Evolutionary conservation across 2,113 vertebrate species (phyloP), one percentile per base, ranked within the genome.

Genomic region (Microcebus lehilahytsara): DNA sequence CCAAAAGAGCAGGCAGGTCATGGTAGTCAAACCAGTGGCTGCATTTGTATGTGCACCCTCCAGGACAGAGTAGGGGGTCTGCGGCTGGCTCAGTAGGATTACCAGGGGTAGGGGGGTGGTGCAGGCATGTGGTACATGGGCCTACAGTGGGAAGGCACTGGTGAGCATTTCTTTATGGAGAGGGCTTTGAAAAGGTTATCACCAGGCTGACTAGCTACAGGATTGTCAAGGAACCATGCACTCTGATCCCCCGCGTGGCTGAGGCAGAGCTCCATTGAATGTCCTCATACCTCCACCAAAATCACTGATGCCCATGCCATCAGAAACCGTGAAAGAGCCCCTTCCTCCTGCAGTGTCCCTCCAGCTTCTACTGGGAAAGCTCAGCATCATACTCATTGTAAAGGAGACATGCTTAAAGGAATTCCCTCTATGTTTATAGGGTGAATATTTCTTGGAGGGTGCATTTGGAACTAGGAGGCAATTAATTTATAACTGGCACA

Each of bases 381-480:
- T 58, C 58, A 94, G 12, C 58, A 67, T 67, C 6, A 10, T 60
- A 42, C 8, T 74, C 64, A 60, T 16, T 87, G 30, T 78, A 46
- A 93, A 87, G 72, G 23, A 96, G 40, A 77, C 64, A 20, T 92
- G 20, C 67, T 89, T 71, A 51, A 79, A 84, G 37, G 22, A 91
- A 79, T 89, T 58, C n/a, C 12, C 64, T 42, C 20, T 56, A 0
- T 71, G 20, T 60, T 83, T 51, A 92, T 6, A 91, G 64, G 83
- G 9, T 1, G 16, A 58, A 0, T 32, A 69, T 62, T 85, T 96
- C 58, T 42, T 83, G n/a, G 95, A 78, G 7, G 37, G n/a, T 64
- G 19, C 6, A 51, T 72, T 96, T 1, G 30, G 60, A 74, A 6
- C 27, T 71, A 14, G 40, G n/a, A 78, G 53, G 16, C 14, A 53